Percentiles rank a stretch among this genome's conserved stretches.
These are phyloP conservation scores for Sarcophilus harrisii DNA, from an alignment of 2,797 vertebrate species.

Conservation along the genomic window DNA sequence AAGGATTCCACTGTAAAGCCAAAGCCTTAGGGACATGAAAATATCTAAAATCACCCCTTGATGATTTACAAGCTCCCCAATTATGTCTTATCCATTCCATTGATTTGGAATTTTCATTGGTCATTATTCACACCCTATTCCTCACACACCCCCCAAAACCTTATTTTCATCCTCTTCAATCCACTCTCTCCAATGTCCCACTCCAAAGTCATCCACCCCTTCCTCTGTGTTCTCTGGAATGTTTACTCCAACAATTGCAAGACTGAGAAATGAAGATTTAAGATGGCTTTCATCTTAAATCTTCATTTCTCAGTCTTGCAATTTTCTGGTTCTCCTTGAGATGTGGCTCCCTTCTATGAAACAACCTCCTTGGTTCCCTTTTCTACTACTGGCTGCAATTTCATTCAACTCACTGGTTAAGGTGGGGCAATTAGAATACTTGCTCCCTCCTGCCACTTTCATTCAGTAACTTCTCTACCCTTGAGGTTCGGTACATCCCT, in stretches of 20 bases:
- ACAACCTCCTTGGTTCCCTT: neutral
- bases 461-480: neutral
- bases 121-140: neutral
- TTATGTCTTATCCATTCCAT: neutral
- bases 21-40: no score
- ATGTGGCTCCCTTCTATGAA: neutral
- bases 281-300: neutral
- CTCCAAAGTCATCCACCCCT: neutral
- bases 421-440: neutral
- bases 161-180: neutral
- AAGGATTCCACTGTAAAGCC: no score
- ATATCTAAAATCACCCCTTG: neutral
- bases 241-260: no score
- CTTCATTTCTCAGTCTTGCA: neutral
- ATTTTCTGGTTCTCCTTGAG: neutral
- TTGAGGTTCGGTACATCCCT: no score
- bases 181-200: neutral
- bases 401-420: neutral
- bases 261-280: no score
- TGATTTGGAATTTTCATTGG: neutral
- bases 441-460: neutral
- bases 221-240: neutral
- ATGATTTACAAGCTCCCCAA: neutral
- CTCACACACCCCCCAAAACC: neutral
- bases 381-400: neutral